Evolutionary conservation across 2,797 vertebrate species (phyloP), one percentile per base, ranked within the genome.

Genomic region (Melanotaenia maccullochi): DNA sequence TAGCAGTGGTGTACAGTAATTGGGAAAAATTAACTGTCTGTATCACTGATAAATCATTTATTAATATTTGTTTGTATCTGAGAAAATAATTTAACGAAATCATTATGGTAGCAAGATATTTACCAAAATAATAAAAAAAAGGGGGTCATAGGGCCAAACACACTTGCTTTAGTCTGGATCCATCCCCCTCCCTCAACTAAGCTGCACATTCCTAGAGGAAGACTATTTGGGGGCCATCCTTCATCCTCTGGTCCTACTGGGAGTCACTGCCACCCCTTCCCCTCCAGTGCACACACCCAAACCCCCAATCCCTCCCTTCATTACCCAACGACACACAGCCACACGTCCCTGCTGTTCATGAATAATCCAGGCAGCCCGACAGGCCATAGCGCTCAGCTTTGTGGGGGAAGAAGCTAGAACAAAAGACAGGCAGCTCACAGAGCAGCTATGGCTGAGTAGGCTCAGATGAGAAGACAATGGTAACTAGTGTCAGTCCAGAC

Each of bases 311-410:
- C 73, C 79, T 82, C 81, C 73, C 80, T 82, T 84, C 75, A 80
- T 87, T 85, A 86, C 84, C 82, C 84, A 82, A 82, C 90, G 85
- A 87, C 90, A 90, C 87, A 85, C 82, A 90, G 93, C 92, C 93
- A 93, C 93, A 94, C 92, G 88, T 92, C 93, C 87, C 88, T 82
- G 79, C 88, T 91, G 92, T 90, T 94, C 92, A 95, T 94, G 93
- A 94, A 94, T 95, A 94, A 94, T 93, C 92, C 89, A 93, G 92
- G 90, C 90, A 25, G 84, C 72, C 89, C 86, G 85, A 88, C 84
- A 80, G 90, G 86, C 90, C 90, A 89, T 85, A 80, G 90, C 91
- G 86, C 93, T 90, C 79, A 82, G 87, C 85, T 84, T 88, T 87
- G 92, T 91, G 88, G 91, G 90, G 91, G 89, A 88, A 87, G 90